phyloP scores from a whole-genome alignment of 2,888 invertebrate genomes.

The Drosophila stalkeri region DNA sequence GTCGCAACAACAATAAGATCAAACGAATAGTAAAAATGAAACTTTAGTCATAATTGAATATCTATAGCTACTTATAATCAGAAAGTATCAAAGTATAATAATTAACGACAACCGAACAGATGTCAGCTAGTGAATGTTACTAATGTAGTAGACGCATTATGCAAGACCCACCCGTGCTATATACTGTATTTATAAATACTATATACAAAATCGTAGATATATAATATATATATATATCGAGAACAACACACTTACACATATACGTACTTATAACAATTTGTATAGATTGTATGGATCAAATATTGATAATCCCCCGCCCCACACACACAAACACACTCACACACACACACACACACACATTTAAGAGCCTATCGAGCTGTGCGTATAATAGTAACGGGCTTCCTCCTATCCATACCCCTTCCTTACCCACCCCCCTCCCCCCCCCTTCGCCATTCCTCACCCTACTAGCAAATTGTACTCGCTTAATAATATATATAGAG shows the following conservation, averaged over 20 bases:
- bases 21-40: constrained; percentile 40
- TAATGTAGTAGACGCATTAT: constrained; percentile 48
- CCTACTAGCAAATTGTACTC: neutral
- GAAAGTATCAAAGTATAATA: constrained; percentile 17
- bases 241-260: constrained; percentile 17
- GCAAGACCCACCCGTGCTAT: constrained; percentile 69
- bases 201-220: constrained; percentile 24
- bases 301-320: neutral
- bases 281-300: constrained; percentile 19
- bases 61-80: constrained; percentile 16
- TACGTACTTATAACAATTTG: constrained; percentile 33
- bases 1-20: constrained; percentile 39
- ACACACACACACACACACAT: neutral
- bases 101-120: constrained; percentile 16
- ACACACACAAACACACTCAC: neutral
- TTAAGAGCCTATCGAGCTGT: constrained; percentile 11
- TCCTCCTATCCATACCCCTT: neutral
- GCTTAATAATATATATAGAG: neutral
- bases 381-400: constrained; percentile 12
- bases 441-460: neutral
- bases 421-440: neutral
- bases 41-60: constrained; percentile 36
- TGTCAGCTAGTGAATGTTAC: constrained; percentile 47
- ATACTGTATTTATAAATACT: constrained; percentile 37
- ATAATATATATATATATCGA: constrained; percentile 16